Conservation (phyloP, 2,888 invertebrate species). For the Loripinus fragilis region DNA sequence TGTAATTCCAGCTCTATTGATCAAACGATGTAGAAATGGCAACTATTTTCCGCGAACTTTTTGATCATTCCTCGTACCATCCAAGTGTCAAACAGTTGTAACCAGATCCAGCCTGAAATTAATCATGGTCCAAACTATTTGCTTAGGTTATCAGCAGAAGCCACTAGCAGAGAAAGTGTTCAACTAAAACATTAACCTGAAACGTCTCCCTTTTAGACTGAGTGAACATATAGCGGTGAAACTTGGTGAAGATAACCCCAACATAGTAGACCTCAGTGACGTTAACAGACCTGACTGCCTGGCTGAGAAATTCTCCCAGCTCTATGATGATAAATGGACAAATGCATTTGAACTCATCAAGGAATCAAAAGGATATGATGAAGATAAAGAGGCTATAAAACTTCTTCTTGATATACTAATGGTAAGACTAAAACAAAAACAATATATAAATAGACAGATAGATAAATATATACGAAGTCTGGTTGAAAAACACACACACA, state of each 20-base stretch:
- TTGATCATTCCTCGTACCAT: no score
- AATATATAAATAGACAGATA: no score
- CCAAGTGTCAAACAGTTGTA: no score
- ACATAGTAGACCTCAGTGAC: slow-evolving; percentile 1
- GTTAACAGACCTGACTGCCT: background rate
- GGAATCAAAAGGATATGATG: background rate
- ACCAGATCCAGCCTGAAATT: no score
- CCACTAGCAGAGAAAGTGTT: no score
- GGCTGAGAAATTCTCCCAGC: background rate
- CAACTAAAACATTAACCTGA: no score
- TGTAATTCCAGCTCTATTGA: no score
- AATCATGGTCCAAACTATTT: no score
- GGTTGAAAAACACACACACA: background rate
- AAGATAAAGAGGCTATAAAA: background rate
- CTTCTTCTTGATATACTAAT: background rate
- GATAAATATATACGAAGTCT: background rate
- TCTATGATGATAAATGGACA: slow-evolving; percentile 8
- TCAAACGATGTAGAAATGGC: no score
- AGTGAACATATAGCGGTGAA: slow-evolving; percentile 1
- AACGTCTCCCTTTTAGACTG: background rate
- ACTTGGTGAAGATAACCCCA: background rate
- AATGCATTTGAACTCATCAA: background rate
- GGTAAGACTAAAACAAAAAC: background rate
- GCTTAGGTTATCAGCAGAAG: no score
- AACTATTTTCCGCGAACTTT: no score